A percentile compares a stretch with the other conserved stretches of the same genome.
Conservation (phyloP, 2,797 vertebrate species). For the Argya squamiceps region DNA sequence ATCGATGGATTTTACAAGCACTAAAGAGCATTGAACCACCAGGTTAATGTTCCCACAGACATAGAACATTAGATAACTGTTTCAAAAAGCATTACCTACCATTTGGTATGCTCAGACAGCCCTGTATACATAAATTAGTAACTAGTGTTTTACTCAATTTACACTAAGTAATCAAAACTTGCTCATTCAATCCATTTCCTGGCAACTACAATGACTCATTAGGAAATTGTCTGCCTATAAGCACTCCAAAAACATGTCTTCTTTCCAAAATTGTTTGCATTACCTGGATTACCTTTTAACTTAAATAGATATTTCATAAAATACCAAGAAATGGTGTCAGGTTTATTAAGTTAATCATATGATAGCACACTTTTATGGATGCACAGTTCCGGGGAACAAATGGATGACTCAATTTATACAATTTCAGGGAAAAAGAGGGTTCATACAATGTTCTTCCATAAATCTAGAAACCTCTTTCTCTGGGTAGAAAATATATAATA, state of each 20-base stretch:
- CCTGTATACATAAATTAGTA: neutral
- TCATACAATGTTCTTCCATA: neutral
- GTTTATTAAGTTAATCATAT: neutral
- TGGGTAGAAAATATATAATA: neutral
- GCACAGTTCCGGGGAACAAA: neutral
- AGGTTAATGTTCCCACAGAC: neutral
- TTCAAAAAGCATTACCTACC: neutral
- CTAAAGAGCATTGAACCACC: neutral
- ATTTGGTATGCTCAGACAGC: neutral
- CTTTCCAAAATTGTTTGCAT: constrained; percentile 3
- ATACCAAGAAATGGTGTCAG: neutral
- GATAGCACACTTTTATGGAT: neutral
- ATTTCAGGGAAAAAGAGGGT: neutral
- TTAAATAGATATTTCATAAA: neutral
- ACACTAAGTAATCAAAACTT: constrained; percentile 17
- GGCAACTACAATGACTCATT: constrained; percentile 6
- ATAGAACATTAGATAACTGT: neutral
- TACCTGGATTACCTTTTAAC: neutral
- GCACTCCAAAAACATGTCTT: neutral
- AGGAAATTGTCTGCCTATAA: neutral
- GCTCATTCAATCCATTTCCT: neutral
- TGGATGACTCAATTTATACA: neutral
- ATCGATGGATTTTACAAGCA: neutral
- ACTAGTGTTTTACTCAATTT: neutral
- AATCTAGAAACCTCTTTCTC: neutral